Conservation (phyloP, 2,888 invertebrate species). For the Scaptomyza caliginosa region DNA sequence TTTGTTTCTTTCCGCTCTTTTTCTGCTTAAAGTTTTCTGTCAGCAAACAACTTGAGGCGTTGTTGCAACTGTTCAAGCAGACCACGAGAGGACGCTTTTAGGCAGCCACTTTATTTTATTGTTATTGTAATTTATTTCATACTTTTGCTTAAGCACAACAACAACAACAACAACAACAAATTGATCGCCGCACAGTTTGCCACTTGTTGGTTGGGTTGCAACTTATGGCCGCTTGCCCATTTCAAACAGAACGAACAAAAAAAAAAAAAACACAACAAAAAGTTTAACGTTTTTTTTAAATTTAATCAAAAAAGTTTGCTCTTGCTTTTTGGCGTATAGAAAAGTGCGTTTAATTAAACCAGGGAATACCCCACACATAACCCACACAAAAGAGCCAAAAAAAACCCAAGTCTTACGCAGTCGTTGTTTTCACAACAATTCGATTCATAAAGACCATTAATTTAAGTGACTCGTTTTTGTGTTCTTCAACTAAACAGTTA, state of each 20-base stretch:
- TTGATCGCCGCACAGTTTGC: conserved; percentile 19
- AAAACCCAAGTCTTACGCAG: too few relatives aligned
- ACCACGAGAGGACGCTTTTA: conserved; percentile 19
- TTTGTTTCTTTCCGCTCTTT: conserved; percentile 1
- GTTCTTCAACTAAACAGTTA: too few relatives aligned
- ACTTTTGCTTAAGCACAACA: conserved; percentile 49
- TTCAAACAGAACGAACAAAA: conserved; percentile 32
- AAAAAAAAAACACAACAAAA: not conserved
- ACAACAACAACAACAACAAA: conserved; percentile 9
- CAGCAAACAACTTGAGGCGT: conserved; percentile 57
- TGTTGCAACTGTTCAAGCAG: conserved; percentile 35
- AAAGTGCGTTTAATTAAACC: conserved; percentile 75
- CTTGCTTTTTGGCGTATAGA: conserved; percentile 56
- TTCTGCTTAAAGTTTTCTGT: conserved; percentile 53
- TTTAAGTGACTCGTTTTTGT: too few relatives aligned
- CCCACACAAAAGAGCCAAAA: not conserved
- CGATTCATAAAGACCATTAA: too few relatives aligned
- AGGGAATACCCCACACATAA: conserved; percentile 63
- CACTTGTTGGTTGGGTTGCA: conserved; percentile 53
- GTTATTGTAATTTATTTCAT: conserved; percentile 65
- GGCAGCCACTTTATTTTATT: conserved; percentile 62
- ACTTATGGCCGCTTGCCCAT: conserved; percentile 41
- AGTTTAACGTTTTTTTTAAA: conserved; percentile 70
- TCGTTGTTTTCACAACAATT: too few relatives aligned
- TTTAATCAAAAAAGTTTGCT: conserved; percentile 74